Evolutionary conservation across 2,888 invertebrate species (phyloP).

Genomic region (Molanna angustata): DNA sequence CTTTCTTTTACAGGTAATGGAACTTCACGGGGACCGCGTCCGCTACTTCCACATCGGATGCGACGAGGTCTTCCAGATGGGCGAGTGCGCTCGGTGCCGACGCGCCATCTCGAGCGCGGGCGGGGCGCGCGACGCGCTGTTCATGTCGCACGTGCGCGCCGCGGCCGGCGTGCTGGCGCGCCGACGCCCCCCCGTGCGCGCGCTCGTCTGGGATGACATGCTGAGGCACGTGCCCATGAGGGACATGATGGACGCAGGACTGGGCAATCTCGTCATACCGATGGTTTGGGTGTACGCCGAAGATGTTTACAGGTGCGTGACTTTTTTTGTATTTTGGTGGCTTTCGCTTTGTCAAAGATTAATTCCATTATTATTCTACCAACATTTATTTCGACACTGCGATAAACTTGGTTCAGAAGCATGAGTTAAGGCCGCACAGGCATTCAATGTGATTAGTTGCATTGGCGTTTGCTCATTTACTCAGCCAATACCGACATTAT

Average conservation of each 20-base stretch:
- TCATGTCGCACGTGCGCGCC: slow-evolving; percentile 59
- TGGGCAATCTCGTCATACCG: slow-evolving; percentile 68
- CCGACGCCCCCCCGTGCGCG: slow-evolving; percentile 56
- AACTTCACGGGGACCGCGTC: slow-evolving; percentile 32
- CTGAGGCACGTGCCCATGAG: slow-evolving; percentile 61
- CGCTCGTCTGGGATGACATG: slow-evolving; percentile 83
- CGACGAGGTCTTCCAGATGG: slow-evolving; percentile 72
- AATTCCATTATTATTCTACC: too few species aligned
- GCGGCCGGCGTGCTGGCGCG: slow-evolving; percentile 59
- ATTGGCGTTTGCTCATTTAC: too few species aligned
- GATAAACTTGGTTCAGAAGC: too few species aligned
- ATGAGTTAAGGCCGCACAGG: too few species aligned
- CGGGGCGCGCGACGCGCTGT: slow-evolving; percentile 53
- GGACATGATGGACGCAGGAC: slow-evolving; percentile 57
- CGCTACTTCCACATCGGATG: slow-evolving; percentile 69
- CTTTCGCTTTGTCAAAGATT: too few species aligned
- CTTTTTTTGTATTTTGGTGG: too few species aligned
- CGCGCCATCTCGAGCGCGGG: slow-evolving; percentile 37
- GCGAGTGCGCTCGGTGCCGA: slow-evolving; percentile 62
- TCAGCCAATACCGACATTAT: too few species aligned
- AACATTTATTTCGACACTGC: too few species aligned
- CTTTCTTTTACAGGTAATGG: slow-evolving; percentile 22
- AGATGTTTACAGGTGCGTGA: slow-evolving; percentile 64
- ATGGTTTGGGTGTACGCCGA: slow-evolving; percentile 82
- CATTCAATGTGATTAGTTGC: too few species aligned